These are phyloP conservation scores for Gerosis bhagava DNA, from an alignment of 2,888 invertebrate species.

Conservation along the genomic window DNA sequence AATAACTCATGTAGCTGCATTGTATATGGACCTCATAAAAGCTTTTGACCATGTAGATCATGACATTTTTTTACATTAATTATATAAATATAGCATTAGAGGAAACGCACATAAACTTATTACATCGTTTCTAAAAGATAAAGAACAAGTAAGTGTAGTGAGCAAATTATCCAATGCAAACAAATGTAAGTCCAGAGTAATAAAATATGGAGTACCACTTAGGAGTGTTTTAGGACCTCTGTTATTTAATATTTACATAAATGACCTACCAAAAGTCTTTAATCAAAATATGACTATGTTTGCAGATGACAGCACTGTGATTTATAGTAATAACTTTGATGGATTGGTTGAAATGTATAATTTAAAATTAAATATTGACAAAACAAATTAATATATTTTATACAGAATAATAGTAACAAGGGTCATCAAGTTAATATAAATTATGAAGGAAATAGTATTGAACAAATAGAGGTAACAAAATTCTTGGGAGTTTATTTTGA, in stretches of 20 bases:
- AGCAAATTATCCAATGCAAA: background rate
- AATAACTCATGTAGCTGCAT: background rate
- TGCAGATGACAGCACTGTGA: background rate
- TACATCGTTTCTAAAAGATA: constrained; percentile 9
- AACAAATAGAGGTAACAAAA: background rate
- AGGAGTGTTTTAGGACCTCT: too few species aligned
- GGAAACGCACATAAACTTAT: constrained; percentile 8
- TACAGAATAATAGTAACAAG: background rate
- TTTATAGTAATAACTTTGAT: constrained; percentile 3
- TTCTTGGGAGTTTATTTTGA: background rate
- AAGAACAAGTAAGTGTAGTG: constrained; percentile 2
- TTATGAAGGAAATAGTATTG: background rate
- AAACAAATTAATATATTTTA: constrained; percentile 6
- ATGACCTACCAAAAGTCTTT: background rate
- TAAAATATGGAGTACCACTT: too few species aligned
- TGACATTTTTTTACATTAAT: constrained; percentile 8
- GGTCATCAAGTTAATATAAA: background rate
- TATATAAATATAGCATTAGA: constrained; percentile 14
- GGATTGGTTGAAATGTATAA: constrained; percentile 8
- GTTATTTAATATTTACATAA: background rate
- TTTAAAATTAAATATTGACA: constrained; percentile 4
- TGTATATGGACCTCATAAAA: constrained; percentile 13
- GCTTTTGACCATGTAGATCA: constrained; percentile 20
- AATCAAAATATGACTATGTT: background rate
- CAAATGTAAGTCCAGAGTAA: background rate